phyloP scores from a whole-genome alignment of 2,113 vertebrate genomes.

The cat (Felis catus) region F.catus_Fca126_mat1.0 CM031412.1:53375001-53375500 shows the following conservation, averaged over 20 bases:
- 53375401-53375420: not conserved
- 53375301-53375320: not conserved
- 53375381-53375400: not conserved
- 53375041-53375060: not conserved
- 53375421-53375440: not conserved
- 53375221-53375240: not conserved
- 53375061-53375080: not conserved
- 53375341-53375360: not conserved
- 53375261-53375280: not conserved
- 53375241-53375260: slow-evolving; percentile 40
- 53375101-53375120: not conserved
- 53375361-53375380: not conserved
- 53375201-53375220: not conserved
- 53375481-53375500: slow-evolving; percentile 19
- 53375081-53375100: not conserved
- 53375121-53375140: not conserved
- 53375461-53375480: slow-evolving; percentile 17
- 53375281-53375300: not conserved
- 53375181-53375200: slow-evolving; percentile 31
- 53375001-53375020: not conserved
- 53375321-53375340: slow-evolving; percentile 28
- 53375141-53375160: slow-evolving; percentile 13
- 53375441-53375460: not conserved
- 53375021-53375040: slow-evolving; percentile 47
- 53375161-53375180: not conserved